Base-by-base conservation (phyloP, 35 echinoderm and acorn worm genomes). In the Ophiothrix spiculata region DNA sequence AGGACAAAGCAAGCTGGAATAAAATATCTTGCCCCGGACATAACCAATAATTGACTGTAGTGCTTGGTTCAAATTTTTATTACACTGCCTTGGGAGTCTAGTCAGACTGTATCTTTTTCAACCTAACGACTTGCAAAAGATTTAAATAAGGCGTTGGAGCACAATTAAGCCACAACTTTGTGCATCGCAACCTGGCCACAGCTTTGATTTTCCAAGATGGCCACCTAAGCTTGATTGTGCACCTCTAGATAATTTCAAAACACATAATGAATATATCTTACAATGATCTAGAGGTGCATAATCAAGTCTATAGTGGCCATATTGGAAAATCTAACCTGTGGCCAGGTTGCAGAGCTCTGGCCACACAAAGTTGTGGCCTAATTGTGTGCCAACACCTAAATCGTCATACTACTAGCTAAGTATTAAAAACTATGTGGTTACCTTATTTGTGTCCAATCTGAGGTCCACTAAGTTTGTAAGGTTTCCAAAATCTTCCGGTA, bases 401-500 rank as follows among this genome's bases (percentile, higher is more conserved):
- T 17, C 14, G 2, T 21, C 36, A 37, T 3, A 69, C 0, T 32
- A 6, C 33, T 36, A 19, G 33, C 4, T 28, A 75, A 76, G 10
- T 12, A 14, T 32, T 33, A 37, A 33, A 63, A 32, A 25, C 25
- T 31, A 16, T 16, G 21, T 2, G 40, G 56, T 32, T 75, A 97
- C 94, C 88, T 90, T 64, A 73, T 99, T 99, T 29, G 86, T 76
- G 76, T 99, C 90, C n/a, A 93, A 45, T 33, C 86, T 49, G 8
- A 99, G 75, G 36, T 91, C 89, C 73, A 69, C 54, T 15, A 99
- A 83, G 25, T 84, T 56, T 11, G 64, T 81, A 35, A 99, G 75
- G 13, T 91, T 81, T 28, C 96, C 96, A 90, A 99, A 94, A 31
- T 94, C 83, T 37, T 91, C 77, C 14, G 96, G 96, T 17, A 99